These are phyloP conservation scores for Halocynthia roretzi DNA, from an alignment of 23 tunicate species.

Conservation along the genomic window DNA sequence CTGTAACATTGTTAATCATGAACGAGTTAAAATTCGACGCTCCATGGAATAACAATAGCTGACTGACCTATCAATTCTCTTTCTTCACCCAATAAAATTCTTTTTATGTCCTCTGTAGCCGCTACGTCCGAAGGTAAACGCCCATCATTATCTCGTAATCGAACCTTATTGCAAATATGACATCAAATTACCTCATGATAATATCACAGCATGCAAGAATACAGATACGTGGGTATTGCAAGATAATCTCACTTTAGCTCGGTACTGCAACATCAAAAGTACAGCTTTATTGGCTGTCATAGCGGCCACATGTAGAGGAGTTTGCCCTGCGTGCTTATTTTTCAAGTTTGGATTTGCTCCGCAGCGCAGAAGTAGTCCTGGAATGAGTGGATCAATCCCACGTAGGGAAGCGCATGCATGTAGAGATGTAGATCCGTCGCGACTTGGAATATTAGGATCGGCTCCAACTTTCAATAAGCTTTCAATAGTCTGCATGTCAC, in stretches of 20 bases:
- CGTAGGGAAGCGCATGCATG: slow-evolving; percentile 71
- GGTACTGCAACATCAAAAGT: slow-evolving; percentile 60
- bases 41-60: slow-evolving; percentile 8
- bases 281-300: slow-evolving; percentile 59
- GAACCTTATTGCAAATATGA: slow-evolving; percentile 35
- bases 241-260: slow-evolving; percentile 56
- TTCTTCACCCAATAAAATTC: slow-evolving; percentile 63
- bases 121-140: slow-evolving; percentile 63
- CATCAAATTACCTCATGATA: neutral
- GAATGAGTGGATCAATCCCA: slow-evolving; percentile 65
- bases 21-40: neutral
- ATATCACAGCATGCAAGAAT: neutral
- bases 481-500: slow-evolving; percentile 66
- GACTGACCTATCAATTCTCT: slow-evolving; percentile 41
- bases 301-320: slow-evolving; percentile 80
- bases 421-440: slow-evolving; percentile 65
- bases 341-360: slow-evolving; percentile 85
- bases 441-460: slow-evolving; percentile 70
- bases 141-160: slow-evolving; percentile 64
- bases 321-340: slow-evolving; percentile 76
- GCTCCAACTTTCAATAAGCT: slow-evolving; percentile 45
- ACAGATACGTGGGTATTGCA: neutral
- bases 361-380: slow-evolving; percentile 69
- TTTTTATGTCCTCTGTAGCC: slow-evolving; percentile 60
- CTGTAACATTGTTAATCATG: neutral